Evolutionary conservation across 2,888 invertebrate genomes (phyloP).

Genomic region (Beris chalybata): DNA sequence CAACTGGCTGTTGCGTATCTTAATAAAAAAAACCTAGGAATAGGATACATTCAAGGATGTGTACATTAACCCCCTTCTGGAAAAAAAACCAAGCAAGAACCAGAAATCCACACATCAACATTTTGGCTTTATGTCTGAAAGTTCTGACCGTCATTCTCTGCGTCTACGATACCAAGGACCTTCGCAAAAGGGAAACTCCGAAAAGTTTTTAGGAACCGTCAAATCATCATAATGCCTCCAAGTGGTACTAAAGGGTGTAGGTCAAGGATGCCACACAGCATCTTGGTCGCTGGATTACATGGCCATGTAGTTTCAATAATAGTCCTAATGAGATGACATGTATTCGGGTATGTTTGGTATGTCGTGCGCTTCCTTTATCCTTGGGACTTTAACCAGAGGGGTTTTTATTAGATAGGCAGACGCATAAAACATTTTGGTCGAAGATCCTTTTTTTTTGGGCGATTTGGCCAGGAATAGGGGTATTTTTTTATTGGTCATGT

Average conservation of each 20-base stretch:
- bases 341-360: not conserved
- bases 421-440: slow-evolving; percentile 17
- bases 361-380: not conserved
- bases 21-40: too few species aligned
- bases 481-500: too few species aligned
- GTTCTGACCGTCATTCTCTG: too few species aligned
- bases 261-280: slow-evolving; percentile 20
- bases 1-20: too few species aligned
- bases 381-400: slow-evolving; percentile 10
- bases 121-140: too few species aligned
- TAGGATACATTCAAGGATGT: too few species aligned
- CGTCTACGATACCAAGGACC: too few species aligned
- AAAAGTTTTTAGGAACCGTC: slow-evolving; percentile 10
- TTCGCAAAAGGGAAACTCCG: too few species aligned
- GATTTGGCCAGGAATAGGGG: not conserved
- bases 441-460: not conserved
- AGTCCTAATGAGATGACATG: slow-evolving; percentile 24
- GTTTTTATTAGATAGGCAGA: slow-evolving; percentile 28
- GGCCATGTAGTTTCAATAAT: slow-evolving; percentile 24
- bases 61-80: too few species aligned
- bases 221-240: slow-evolving; percentile 27
- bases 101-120: too few species aligned
- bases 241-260: slow-evolving; percentile 28
- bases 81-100: too few species aligned
- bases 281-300: slow-evolving; percentile 14